A percentile compares a stretch with the other conserved stretches of the same genome.
phyloP scores from a whole-genome alignment of 2,113 vertebrate genomes.

The Sclerurus mexicanus region DNA sequence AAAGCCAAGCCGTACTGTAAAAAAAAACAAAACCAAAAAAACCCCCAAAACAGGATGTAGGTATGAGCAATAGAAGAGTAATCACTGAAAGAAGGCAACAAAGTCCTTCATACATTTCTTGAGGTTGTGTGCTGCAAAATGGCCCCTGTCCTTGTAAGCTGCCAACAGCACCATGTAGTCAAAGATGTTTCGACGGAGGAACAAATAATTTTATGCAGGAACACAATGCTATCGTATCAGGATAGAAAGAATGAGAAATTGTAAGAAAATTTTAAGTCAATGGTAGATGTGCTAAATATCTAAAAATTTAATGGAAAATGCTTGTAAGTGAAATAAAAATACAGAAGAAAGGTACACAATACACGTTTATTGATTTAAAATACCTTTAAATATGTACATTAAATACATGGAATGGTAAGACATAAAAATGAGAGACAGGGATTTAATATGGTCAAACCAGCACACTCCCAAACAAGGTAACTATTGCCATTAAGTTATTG shows the following conservation, averaged over 20 bases:
- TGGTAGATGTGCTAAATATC: not conserved
- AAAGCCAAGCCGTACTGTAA: not conserved
- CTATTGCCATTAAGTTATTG: not conserved
- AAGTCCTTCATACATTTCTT: not conserved
- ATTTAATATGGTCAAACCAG: not conserved
- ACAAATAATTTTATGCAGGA: not conserved
- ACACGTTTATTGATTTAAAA: not conserved
- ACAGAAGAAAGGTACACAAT: not conserved
- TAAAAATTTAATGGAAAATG: not conserved
- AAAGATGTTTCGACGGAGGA: not conserved
- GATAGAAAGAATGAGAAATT: not conserved
- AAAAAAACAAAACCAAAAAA: not conserved
- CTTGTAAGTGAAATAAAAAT: not conserved
- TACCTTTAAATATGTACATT: not conserved
- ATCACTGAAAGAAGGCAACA: not conserved
- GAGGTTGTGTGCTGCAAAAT: not conserved
- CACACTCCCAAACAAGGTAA: not conserved
- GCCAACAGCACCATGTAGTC: not conserved
- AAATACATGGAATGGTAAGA: not conserved
- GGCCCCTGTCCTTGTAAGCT: not conserved
- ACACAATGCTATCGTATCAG: not conserved
- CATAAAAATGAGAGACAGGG: not conserved
- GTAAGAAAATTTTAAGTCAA: not conserved
- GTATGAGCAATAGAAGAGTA: not conserved
- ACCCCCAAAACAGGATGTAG: not conserved